Evolutionary conservation across 2,888 invertebrate species (phyloP).

Genomic region (Tromatobia lineatoria): DNA sequence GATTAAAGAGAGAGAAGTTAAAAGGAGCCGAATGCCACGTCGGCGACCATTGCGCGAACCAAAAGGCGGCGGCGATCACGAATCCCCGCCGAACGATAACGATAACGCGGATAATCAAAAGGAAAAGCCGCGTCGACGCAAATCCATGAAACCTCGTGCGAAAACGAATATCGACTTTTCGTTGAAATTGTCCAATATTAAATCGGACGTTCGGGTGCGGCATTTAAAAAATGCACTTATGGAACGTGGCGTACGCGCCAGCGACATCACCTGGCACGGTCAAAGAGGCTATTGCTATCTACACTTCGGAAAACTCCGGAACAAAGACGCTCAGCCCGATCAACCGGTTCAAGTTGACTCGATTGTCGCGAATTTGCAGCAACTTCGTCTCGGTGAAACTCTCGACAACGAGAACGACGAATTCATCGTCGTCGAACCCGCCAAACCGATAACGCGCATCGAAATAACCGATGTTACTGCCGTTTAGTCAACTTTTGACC

Average conservation of each 20-base stretch:
- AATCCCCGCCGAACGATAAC: constrained; percentile 79
- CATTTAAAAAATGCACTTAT: constrained; percentile 91
- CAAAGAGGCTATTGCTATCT: constrained; percentile 89
- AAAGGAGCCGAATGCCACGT: constrained; percentile 69
- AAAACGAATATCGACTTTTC: constrained; percentile 87
- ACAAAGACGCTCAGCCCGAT: constrained; percentile 73
- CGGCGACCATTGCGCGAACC: constrained; percentile 70
- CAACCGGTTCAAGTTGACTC: constrained; percentile 85
- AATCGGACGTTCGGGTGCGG: constrained; percentile 90
- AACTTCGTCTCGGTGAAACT: constrained; percentile 83
- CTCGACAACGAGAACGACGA: constrained; percentile 68
- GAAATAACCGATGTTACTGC: constrained; percentile 86
- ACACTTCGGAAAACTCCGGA: constrained; percentile 89
- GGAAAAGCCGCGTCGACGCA: constrained; percentile 69
- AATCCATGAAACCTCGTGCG: constrained; percentile 78
- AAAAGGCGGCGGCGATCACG: constrained; percentile 77
- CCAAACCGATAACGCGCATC: constrained; percentile 86
- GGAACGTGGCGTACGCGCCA: constrained; percentile 92
- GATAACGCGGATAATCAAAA: constrained; percentile 85
- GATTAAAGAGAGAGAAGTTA: constrained; percentile 57
- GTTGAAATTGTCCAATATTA: constrained; percentile 90
- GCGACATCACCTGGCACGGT: constrained; percentile 90
- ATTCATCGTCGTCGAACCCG: constrained; percentile 84
- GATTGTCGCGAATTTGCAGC: constrained; percentile 86
- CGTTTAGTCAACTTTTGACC: constrained; percentile 80